A percentile compares a stretch with the other conserved stretches of the same genome.
Conservation (phyloP, 2,113 vertebrate genomes). For the Prochilodus magdalenae region DNA sequence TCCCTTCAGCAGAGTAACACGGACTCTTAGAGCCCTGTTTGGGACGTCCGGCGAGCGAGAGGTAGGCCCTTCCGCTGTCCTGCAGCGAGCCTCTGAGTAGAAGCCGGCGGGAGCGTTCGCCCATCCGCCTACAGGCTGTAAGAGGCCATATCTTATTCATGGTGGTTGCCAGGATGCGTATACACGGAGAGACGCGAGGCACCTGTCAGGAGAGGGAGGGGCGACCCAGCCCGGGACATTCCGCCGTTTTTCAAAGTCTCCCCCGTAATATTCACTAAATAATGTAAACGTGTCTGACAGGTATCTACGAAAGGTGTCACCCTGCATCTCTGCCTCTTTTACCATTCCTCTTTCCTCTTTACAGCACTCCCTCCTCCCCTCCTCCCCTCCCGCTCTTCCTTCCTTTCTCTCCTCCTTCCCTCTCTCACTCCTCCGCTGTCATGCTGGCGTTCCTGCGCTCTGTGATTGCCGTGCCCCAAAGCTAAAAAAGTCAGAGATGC, state of each 20-base stretch:
- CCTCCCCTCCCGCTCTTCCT: constrained; percentile 3
- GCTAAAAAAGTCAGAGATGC: constrained; percentile 8
- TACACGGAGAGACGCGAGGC: constrained; percentile 33
- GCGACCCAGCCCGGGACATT: constrained; percentile 32
- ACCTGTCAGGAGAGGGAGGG: constrained; percentile 49
- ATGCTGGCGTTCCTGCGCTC: constrained; percentile 15
- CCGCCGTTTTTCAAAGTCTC: constrained; percentile 47
- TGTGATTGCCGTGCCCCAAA: constrained; percentile 40
- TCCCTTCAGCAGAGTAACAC: too few relatives aligned
- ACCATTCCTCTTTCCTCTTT: constrained; percentile 5
- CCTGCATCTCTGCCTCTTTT: constrained; percentile 37
- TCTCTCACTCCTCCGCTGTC: constrained; percentile 19
- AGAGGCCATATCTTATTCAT: constrained; percentile 63
- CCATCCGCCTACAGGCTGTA: constrained; percentile 40
- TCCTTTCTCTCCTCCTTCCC: constrained; percentile 41
- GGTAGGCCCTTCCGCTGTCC: background rate
- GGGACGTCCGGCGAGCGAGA: too few relatives aligned
- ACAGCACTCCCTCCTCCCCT: background rate
- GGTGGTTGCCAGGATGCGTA: constrained; percentile 41
- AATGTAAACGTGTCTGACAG: constrained; percentile 59
- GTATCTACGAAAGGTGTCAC: constrained; percentile 54
- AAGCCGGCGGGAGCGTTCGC: background rate
- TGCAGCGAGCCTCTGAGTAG: too few relatives aligned
- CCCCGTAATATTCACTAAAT: constrained; percentile 57
- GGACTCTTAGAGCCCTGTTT: too few relatives aligned